Evolutionary conservation across 2,888 invertebrate genomes (phyloP), one percentile per base, ranked within the genome.

Genomic region (Plusia festucae): DNA sequence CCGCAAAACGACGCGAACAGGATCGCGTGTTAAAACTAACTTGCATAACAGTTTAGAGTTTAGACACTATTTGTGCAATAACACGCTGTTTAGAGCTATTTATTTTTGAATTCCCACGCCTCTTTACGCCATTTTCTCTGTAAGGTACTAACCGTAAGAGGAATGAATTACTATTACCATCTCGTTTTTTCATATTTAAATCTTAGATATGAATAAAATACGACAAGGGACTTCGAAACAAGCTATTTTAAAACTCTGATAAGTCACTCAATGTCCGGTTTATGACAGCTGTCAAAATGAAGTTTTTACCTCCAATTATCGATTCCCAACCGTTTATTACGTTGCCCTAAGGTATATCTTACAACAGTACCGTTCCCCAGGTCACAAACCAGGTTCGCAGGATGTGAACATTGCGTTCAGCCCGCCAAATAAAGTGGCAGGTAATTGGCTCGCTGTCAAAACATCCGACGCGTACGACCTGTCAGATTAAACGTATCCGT

Each of bases 371-470:
- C 27, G 11, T 44, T 60, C 67, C 66, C 76, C 62, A 67, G 49
- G n/a, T 70, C 53, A 59, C 44, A 67, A 56, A 58, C 53, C 76
- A 71, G 67, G 60, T 69, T 51, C 82, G 85, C 87, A 90, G 92
- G 91, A 92, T 92, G 92, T 91, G 91, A 91, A 86, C 87, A 77
- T 70, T 64, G 78, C 82, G 84, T 84, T 78, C 84, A 79, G 76
- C 73, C 86, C 86, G 83, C 88, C 86, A 85, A 87, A 86, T 88
- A 85, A 88, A 89, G 87, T 90, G 91, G 85, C 92, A 92, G 92
- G 91, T 93, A 93, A 94, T 94, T 93, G 94, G 86, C 73, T 66
- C 67, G 84, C 88, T 93, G 95, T 94, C 94, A 94, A 92, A 94
- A 94, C 92, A 93, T 91, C 93, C 91, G 90, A 92, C 88, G 83